Conservation (phyloP, 2,888 invertebrate genomes). For the Drosophila kokeensis region DNA sequence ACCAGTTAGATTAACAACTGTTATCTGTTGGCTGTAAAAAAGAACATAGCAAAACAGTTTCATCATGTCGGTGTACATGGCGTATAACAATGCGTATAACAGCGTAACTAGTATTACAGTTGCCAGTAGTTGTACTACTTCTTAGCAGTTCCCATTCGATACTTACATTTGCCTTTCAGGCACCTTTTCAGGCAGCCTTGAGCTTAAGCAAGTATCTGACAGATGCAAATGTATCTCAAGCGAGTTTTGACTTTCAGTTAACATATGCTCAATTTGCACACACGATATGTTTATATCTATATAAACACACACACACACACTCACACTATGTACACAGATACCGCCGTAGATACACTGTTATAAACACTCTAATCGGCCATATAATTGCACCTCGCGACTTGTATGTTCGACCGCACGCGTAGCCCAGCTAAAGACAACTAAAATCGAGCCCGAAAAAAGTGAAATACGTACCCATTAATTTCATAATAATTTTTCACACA, state of each 20-base stretch:
- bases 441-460: constrained; percentile 42
- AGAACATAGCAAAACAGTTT: constrained; percentile 10
- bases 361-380: background rate
- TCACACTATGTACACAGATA: constrained; percentile 26
- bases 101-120: constrained; percentile 1
- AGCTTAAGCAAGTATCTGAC: constrained; percentile 18
- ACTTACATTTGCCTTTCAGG: constrained; percentile 23
- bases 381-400: constrained; percentile 31
- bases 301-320: background rate
- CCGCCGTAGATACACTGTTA: constrained; percentile 7
- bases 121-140: background rate
- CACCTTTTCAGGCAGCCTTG: background rate
- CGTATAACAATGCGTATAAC: constrained; percentile 6
- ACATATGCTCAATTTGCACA: constrained; percentile 50
- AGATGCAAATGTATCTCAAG: constrained; percentile 31
- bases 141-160: background rate
- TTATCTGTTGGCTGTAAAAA: constrained; percentile 34
- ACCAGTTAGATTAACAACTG: constrained; percentile 38
- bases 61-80: constrained; percentile 3
- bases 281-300: constrained; percentile 18
- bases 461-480: constrained; percentile 48
- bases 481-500: constrained; percentile 69
- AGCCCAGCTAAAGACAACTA: constrained; percentile 64
- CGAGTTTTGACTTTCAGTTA: constrained; percentile 19
- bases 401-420: constrained; percentile 59